phyloP scores from a whole-genome alignment of 1,140 invertebrate genomes.

The Hormaphis cornu region DNA sequence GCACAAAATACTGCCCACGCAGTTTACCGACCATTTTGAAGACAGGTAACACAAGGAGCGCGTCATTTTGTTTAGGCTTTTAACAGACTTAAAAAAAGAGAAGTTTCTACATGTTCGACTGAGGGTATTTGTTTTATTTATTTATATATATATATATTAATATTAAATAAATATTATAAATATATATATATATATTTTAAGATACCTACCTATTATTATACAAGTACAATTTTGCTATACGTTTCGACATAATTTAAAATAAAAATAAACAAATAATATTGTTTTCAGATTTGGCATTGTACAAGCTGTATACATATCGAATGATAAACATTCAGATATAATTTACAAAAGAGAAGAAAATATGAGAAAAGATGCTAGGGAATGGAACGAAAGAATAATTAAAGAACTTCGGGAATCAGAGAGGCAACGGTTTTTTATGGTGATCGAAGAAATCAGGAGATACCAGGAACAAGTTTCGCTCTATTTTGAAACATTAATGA shows the following conservation, averaged over 20 bases:
- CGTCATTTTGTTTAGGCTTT: too few relatives aligned
- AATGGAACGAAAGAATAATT: background rate
- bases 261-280: too few relatives aligned
- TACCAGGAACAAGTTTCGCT: background rate
- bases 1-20: background rate
- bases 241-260: too few relatives aligned
- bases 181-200: too few relatives aligned
- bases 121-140: too few relatives aligned
- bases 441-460: background rate
- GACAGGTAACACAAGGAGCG: background rate
- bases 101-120: too few relatives aligned
- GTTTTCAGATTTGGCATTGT: background rate
- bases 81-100: too few relatives aligned
- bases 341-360: background rate
- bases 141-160: too few relatives aligned
- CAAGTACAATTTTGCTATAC: too few relatives aligned
- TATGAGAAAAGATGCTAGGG: background rate
- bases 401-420: background rate
- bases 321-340: background rate
- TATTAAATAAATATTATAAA: too few relatives aligned
- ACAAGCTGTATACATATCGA: background rate
- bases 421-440: background rate
- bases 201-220: too few relatives aligned
- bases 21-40: background rate
- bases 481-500: too few relatives aligned